phyloP scores from a whole-genome alignment of 2,797 vertebrate species.

The Lagorchestes hirsutus region DNA sequence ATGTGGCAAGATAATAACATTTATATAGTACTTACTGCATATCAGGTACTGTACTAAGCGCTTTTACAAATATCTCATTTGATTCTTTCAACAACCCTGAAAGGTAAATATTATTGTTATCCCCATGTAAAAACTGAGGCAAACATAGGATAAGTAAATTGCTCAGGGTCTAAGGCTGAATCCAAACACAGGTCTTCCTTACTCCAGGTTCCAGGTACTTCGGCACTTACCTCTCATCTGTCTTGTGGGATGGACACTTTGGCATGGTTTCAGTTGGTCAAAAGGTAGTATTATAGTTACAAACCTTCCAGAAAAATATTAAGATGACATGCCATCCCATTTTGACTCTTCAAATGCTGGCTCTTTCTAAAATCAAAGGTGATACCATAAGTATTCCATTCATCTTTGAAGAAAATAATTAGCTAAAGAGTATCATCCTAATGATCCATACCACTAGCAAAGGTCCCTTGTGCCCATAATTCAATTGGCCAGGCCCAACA shows the following conservation, averaged over 20 bases:
- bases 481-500: background rate
- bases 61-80: background rate
- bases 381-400: slow-evolving; percentile 10
- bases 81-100: background rate
- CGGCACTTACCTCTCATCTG: no score
- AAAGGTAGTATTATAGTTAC: background rate
- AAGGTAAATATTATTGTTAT: background rate
- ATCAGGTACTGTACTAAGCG: background rate
- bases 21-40: background rate
- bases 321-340: background rate
- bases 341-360: background rate
- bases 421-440: background rate
- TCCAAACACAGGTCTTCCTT: background rate
- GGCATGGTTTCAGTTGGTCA: slow-evolving; percentile 14
- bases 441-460: background rate
- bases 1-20: background rate
- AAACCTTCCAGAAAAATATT: slow-evolving; percentile 11
- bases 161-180: background rate
- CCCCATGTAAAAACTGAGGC: background rate
- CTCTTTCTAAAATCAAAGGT: slow-evolving; percentile 34
- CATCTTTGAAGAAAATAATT: background rate
- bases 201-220: background rate
- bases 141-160: background rate
- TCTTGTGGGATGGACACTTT: background rate
- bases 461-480: slow-evolving; percentile 15